These are phyloP conservation scores for Chondrosia reniformis DNA, from an alignment of 37 sponge, comb jelly and placozoan species.

Conservation along the genomic window DNA sequence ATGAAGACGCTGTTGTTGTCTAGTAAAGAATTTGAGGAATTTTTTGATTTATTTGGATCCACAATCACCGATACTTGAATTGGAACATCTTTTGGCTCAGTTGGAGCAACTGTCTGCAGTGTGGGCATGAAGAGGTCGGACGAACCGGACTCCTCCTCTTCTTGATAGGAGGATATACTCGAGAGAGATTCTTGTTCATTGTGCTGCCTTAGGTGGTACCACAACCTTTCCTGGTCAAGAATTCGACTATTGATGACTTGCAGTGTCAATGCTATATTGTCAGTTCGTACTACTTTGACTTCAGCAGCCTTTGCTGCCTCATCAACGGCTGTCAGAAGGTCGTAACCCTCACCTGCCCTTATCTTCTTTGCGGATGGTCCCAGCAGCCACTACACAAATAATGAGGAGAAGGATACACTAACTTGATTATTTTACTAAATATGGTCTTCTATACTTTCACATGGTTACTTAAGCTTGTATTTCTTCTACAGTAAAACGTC, in stretches of 20 bases:
- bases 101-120: not conserved
- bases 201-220: constrained; percentile 17
- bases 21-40: not conserved
- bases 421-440: too few species aligned
- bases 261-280: constrained; percentile 19
- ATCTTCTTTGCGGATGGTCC: constrained; percentile 15
- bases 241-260: constrained; percentile 22
- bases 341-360: constrained; percentile 10
- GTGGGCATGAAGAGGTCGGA: constrained; percentile 5
- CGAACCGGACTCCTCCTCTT: not conserved
- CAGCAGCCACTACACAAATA: not conserved
- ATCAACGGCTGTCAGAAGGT: constrained; percentile 16
- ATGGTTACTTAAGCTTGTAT: too few species aligned
- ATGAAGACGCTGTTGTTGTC: too few species aligned
- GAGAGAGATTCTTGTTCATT: not conserved
- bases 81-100: not conserved
- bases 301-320: constrained; percentile 11
- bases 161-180: not conserved
- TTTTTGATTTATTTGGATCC: constrained; percentile 1
- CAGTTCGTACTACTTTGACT: constrained; percentile 3
- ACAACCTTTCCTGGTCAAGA: constrained; percentile 11
- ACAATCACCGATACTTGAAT: constrained; percentile 16
- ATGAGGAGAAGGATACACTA: not conserved
- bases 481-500: too few species aligned
- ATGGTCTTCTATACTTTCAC: too few species aligned